These are phyloP conservation scores for Lamprologus callipterus DNA, from an alignment of 2,113 vertebrate genomes.

Conservation along the genomic window DNA sequence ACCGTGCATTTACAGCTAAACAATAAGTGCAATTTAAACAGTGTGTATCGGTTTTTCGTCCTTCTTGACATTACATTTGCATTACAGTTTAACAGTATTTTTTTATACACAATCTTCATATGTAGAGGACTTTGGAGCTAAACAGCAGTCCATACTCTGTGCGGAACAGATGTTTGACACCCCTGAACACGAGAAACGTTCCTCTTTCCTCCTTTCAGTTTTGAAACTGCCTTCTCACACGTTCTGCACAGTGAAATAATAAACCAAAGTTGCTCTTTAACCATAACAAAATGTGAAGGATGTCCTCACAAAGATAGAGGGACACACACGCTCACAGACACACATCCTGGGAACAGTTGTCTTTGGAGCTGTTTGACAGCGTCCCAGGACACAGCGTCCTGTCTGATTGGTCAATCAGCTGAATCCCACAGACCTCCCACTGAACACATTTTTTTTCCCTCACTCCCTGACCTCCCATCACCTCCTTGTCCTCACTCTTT, in stretches of 20 bases:
- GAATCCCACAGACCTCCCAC: not conserved
- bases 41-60: not conserved
- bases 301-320: slow-evolving; percentile 4
- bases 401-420: not conserved
- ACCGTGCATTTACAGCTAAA: not conserved
- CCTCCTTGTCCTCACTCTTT: not conserved
- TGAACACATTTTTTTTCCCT: not conserved
- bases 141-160: not conserved
- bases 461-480: not conserved
- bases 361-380: slow-evolving; percentile 5
- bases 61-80: not conserved
- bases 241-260: not conserved
- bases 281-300: not conserved
- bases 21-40: not conserved
- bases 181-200: not conserved
- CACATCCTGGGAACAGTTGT: not conserved
- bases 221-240: not conserved
- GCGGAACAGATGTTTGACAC: not conserved
- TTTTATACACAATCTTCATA: not conserved
- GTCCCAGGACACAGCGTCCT: not conserved
- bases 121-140: not conserved
- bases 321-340: not conserved
- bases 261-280: not conserved
- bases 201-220: not conserved
- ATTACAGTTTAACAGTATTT: not conserved